Evolutionary conservation across 2,888 invertebrate genomes (phyloP).

Genomic region (Griposia aprilina): DNA sequence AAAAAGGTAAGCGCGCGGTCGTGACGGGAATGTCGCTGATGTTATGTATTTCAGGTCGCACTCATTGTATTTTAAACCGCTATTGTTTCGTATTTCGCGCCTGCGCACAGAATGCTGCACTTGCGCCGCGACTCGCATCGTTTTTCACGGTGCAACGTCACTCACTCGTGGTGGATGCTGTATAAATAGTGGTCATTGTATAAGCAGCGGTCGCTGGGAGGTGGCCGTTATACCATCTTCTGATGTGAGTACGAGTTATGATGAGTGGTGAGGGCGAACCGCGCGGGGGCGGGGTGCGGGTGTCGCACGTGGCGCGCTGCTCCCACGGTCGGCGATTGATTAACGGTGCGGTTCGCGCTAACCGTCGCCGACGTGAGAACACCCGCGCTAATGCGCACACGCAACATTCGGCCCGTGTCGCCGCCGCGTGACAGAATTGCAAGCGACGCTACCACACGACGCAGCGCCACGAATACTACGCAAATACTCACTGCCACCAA

Average conservation of each 20-base stretch:
- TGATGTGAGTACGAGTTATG: constrained; percentile 7
- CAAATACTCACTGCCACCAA: constrained; percentile 11
- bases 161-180: constrained; percentile 70
- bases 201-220: constrained; percentile 15
- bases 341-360: constrained; percentile 81
- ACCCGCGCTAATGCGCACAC: constrained; percentile 75
- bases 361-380: constrained; percentile 78
- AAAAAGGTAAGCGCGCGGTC: constrained; percentile 87
- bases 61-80: constrained; percentile 90
- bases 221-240: neutral
- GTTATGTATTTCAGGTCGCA: constrained; percentile 86
- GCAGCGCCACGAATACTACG: constrained; percentile 25
- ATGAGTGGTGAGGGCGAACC: neutral
- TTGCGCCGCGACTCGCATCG: constrained; percentile 61
- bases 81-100: constrained; percentile 89
- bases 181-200: constrained; percentile 70
- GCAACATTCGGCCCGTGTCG: constrained; percentile 78
- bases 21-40: constrained; percentile 88
- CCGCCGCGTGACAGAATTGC: constrained; percentile 79
- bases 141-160: constrained; percentile 70
- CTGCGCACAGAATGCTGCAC: constrained; percentile 76
- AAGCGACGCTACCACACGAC: constrained; percentile 56
- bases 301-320: constrained; percentile 73
- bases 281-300: neutral
- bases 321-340: constrained; percentile 84